A percentile compares a stretch with the other conserved stretches of the same genome.
phyloP scores from a whole-genome alignment of 2,888 invertebrate genomes.

The Drosophila pseudotalamancana region DNA sequence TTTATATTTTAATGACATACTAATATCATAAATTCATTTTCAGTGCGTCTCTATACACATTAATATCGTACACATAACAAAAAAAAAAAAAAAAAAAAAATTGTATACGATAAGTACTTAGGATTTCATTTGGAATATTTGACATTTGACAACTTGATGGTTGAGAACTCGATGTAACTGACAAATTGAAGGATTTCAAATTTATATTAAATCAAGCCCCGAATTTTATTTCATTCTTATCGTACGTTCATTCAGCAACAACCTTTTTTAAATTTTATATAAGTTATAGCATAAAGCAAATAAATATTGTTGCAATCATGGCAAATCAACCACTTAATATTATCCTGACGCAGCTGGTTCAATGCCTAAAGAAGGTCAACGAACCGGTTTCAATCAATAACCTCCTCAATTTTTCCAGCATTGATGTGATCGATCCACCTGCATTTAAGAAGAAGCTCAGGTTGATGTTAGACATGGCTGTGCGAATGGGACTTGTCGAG shows the following conservation, averaged over 20 bases:
- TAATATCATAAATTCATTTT: conserved; percentile 50
- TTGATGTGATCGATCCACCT: neutral
- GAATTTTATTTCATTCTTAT: neutral
- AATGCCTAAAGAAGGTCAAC: conserved; percentile 6
- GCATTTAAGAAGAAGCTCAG: neutral
- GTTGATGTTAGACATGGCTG: conserved; percentile 5
- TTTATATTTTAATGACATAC: conserved; percentile 12
- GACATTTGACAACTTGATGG: neutral
- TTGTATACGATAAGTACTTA: too few species aligned
- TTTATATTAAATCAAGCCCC: neutral
- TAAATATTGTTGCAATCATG: conserved; percentile 2
- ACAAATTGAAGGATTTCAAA: neutral
- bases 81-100: too few species aligned
- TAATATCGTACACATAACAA: too few species aligned
- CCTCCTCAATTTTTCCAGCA: neutral
- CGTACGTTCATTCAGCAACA: neutral
- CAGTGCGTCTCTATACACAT: neutral
- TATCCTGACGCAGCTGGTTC: conserved; percentile 10
- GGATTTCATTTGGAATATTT: neutral
- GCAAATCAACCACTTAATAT: neutral
- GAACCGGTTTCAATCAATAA: conserved; percentile 18
- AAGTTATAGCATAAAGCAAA: neutral
- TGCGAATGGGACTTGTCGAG: conserved; percentile 17
- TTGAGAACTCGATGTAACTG: neutral
- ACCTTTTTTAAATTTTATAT: neutral